Evolutionary conservation across 23 tunicate genomes (phyloP).

Genomic region (Ciona savignyi): DNA sequence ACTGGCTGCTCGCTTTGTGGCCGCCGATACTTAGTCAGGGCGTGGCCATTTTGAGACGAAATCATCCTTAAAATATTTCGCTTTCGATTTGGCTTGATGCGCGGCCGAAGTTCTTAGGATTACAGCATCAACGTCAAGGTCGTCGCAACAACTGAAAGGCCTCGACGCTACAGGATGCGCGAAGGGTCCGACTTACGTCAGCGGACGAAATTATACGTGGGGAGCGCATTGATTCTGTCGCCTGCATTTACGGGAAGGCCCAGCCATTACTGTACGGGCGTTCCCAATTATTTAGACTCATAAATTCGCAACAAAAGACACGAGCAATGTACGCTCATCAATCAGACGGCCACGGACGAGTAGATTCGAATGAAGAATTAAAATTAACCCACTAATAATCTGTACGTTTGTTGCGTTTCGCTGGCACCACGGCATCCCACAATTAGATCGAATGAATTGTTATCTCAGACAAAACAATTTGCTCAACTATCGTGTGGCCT

Average conservation of each 20-base stretch:
- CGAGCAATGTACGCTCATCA: not conserved
- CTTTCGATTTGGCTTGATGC: not conserved
- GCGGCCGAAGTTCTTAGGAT: not conserved
- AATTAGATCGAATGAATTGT: not conserved
- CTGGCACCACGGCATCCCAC: not conserved
- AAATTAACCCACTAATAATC: not conserved
- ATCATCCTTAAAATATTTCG: not conserved
- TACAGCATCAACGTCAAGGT: not conserved
- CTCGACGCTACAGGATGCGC: not conserved
- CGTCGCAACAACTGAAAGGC: not conserved
- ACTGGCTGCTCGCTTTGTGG: not conserved
- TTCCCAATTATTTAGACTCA: not conserved
- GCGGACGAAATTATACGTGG: not conserved
- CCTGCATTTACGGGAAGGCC: not conserved
- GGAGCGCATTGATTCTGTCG: not conserved
- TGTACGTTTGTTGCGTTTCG: not conserved
- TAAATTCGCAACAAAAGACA: not conserved
- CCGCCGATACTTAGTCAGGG: not conserved
- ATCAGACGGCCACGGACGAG: not conserved
- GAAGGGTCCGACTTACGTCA: not conserved
- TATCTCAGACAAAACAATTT: no score
- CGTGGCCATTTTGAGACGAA: constrained; percentile 1
- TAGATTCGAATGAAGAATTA: not conserved
- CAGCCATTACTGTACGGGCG: not conserved
- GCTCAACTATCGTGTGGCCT: no score